These are phyloP conservation scores for Lycodopsis pacificus DNA, from an alignment of 2,797 vertebrate genomes.

Conservation along the genomic window DNA sequence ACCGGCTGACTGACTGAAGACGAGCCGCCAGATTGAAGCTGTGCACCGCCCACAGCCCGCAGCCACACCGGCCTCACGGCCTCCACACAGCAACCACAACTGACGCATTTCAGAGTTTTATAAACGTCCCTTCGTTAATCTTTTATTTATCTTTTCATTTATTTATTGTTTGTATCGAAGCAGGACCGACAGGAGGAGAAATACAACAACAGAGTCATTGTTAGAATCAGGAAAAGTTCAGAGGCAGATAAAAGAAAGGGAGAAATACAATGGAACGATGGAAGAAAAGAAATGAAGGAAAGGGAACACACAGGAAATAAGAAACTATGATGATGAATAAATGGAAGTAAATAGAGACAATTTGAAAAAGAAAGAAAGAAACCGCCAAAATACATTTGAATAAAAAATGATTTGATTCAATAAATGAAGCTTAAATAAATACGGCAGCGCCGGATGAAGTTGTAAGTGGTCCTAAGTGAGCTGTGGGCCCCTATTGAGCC, in stretches of 20 bases:
- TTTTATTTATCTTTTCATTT: neutral
- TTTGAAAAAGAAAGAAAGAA: neutral
- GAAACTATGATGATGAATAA: neutral
- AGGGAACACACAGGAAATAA: no score
- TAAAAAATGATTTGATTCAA: neutral
- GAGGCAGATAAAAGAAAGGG: neutral
- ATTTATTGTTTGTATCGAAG: neutral
- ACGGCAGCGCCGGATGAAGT: neutral
- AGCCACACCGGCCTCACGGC: slow-evolving; percentile 36
- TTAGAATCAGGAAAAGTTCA: neutral
- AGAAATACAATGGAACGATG: neutral
- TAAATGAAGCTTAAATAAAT: no score
- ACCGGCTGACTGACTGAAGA: slow-evolving; percentile 45
- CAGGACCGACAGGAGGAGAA: neutral
- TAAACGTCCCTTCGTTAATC: neutral
- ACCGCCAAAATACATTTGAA: no score
- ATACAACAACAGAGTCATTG: neutral
- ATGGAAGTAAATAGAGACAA: neutral
- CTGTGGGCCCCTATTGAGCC: neutral
- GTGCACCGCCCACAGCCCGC: slow-evolving; percentile 76
- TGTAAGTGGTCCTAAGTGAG: no score
- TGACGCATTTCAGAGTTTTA: no score
- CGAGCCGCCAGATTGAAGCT: slow-evolving; percentile 38
- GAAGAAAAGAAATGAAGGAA: neutral
- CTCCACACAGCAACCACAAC: slow-evolving; percentile 13